phyloP scores from a whole-genome alignment of 2,888 invertebrate species.

The Malthinus seriepunctatus region DNA sequence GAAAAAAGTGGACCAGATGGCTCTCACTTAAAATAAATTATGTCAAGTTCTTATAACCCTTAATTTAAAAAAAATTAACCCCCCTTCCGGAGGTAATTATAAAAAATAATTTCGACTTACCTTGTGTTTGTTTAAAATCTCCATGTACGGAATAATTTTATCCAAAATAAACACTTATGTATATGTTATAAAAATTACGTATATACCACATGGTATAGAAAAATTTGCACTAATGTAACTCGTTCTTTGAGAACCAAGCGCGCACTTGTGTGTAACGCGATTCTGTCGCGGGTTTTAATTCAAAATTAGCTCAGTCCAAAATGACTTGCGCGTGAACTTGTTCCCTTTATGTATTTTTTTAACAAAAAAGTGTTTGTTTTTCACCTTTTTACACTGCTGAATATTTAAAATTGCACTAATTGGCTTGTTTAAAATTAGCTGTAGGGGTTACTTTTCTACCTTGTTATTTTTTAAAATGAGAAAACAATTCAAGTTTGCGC shows the following conservation, averaged over 20 bases:
- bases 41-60: conserved; percentile 30
- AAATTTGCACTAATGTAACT: conserved; percentile 20
- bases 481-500: not conserved
- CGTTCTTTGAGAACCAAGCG: conserved; percentile 32
- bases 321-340: conserved; percentile 24
- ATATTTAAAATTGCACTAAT: not conserved
- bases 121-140: conserved; percentile 24
- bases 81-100: not conserved
- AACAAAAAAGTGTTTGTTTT: not conserved
- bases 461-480: not conserved
- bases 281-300: conserved; percentile 40
- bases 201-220: conserved; percentile 39
- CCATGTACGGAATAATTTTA: conserved; percentile 27
- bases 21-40: conserved; percentile 33
- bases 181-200: conserved; percentile 20
- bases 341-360: no score
- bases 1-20: conserved; percentile 42
- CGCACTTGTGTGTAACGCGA: conserved; percentile 39
- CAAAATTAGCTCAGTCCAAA: conserved; percentile 41
- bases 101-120: not conserved
- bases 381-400: not conserved
- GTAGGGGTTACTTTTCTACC: not conserved
- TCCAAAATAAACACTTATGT: conserved; percentile 22
- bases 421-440: not conserved
- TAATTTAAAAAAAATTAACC: not conserved